Conservation (phyloP, 2,113 vertebrate genomes). For the Lichenostomus cassidix region DNA sequence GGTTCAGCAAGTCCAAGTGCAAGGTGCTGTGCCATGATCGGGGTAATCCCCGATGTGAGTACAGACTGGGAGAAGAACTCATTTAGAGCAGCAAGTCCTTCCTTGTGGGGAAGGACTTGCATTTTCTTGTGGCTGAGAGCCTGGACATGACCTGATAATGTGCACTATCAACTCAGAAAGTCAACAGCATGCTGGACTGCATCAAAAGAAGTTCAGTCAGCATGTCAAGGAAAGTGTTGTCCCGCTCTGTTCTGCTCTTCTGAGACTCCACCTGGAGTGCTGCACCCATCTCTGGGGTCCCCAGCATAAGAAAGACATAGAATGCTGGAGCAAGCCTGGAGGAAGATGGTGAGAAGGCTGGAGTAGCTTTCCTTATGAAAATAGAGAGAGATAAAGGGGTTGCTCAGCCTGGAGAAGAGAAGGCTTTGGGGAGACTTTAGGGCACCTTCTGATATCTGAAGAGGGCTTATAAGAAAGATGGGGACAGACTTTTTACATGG, state of each 20-base stretch:
- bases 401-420: background rate
- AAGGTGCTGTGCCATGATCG: background rate
- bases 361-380: background rate
- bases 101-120: background rate
- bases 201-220: accelerated
- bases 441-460: background rate
- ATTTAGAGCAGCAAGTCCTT: background rate
- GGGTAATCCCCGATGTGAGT: background rate
- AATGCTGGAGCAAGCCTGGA: background rate
- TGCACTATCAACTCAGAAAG: background rate
- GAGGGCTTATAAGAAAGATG: accelerated
- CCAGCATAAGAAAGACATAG: background rate
- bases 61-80: background rate
- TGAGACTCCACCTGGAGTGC: background rate
- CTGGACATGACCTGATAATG: background rate
- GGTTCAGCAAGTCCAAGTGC: background rate
- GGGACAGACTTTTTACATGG: background rate
- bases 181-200: background rate
- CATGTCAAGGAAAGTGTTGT: background rate
- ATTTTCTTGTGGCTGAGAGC: background rate
- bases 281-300: background rate
- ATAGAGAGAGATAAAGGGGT: background rate
- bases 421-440: background rate
- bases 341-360: background rate
- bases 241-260: background rate